Evolutionary conservation across 2,113 vertebrate genomes (phyloP), one percentile per base, ranked within the genome.

Genomic region (Riparia riparia): DNA sequence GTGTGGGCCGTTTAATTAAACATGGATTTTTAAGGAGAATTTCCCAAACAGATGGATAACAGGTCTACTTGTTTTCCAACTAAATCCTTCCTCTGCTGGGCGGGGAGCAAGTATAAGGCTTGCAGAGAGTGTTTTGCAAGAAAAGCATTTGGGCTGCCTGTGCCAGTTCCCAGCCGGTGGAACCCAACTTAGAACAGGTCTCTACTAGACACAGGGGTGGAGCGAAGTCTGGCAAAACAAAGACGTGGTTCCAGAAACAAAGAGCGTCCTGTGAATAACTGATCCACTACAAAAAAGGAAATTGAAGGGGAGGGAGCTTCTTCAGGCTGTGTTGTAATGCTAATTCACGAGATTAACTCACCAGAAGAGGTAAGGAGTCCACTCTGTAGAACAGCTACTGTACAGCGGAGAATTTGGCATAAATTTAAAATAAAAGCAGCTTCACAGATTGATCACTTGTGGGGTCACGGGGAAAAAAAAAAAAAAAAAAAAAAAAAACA

Each of bases 61-160:
- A 58, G 5, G 2, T 51, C 51, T 89, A 21, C 72, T 65, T 39
- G 28, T 37, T 93, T 54, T 65, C 44, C 41, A 79, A 69, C 6
- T 45, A 78, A 93, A 37, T 8, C 25, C 45, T 79, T 70, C 31
- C 80, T 77, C 22, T 77, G 39, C 57, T 84, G 79, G 49, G 72
- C 1, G 5, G 53, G 82, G 39, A 97, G 56, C 69, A 50, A 83
- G 90, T 69, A 78, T 66, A 91, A 71, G 60, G 14, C 85, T 95
- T 93, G 64, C 66, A 90, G 95, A 68, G 21, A 83, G 14, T 68
- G 39, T 78, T 97, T 85, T 96, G 86, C 76, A 93, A 93, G 95
- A 86, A 77, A 61, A 60, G 65, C 72, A 60, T 95, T 94, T 93
- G 69, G 73, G 82, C 68, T 91, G 83, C 83, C 90, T 73, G 44